These are phyloP conservation scores for Podarcis lilfordi DNA, from an alignment of 2,797 vertebrate genomes.

Conservation along the genomic window DNA sequence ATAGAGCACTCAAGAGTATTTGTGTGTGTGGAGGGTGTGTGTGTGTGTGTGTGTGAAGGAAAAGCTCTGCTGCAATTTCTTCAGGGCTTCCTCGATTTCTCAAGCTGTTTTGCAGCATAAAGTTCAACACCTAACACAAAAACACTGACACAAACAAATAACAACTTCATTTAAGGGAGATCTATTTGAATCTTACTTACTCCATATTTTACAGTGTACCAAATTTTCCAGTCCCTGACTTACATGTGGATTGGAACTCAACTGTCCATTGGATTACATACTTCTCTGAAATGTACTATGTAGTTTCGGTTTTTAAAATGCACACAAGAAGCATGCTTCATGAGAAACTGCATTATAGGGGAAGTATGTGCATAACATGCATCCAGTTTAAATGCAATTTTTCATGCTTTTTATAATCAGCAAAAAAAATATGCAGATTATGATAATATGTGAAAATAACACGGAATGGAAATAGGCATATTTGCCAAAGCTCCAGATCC, in stretches of 20 bases:
- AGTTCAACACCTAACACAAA: conserved; percentile 6
- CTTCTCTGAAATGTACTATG: no score
- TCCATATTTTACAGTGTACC: no score
- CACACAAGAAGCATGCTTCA: no score
- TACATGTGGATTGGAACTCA: no score
- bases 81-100: fast-evolving
- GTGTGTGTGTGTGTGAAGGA: not conserved
- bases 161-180: not conserved
- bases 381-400: no score
- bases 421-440: no score
- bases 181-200: not conserved
- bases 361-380: no score
- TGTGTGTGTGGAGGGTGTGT: not conserved
- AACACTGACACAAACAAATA: not conserved
- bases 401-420: no score
- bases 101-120: not conserved
- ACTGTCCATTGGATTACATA: no score
- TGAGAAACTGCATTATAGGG: no score
- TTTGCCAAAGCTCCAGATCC: not conserved
- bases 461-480: not conserved
- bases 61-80: not conserved
- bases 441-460: not conserved
- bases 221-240: no score
- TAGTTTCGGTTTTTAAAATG: no score
- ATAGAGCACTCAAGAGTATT: not conserved